Evolutionary conservation across 1,140 invertebrate species (phyloP).

Genomic region (Acromyrmex heyeri): DNA sequence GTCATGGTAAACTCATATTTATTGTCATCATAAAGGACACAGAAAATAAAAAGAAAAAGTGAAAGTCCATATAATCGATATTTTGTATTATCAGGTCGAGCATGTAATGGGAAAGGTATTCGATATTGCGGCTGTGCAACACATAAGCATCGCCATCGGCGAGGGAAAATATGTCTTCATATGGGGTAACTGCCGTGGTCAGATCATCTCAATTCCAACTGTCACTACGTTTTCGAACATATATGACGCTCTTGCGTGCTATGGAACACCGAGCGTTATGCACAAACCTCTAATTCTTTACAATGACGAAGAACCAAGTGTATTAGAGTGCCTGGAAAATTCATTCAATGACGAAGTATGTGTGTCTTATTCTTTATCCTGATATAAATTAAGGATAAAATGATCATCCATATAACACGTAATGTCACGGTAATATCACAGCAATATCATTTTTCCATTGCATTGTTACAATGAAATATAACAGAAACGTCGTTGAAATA

Average conservation of each 20-base stretch:
- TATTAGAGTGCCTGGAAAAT: conserved; percentile 86
- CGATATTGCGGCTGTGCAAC: conserved; percentile 88
- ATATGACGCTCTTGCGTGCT: conserved; percentile 90
- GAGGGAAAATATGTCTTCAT: conserved; percentile 89
- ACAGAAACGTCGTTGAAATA: too few species aligned
- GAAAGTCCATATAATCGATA: conserved; percentile 42
- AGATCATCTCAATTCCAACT: conserved; percentile 86
- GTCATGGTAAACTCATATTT: conserved; percentile 29
- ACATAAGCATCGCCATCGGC: conserved; percentile 89
- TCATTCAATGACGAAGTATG: conserved; percentile 88
- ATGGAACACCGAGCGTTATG: conserved; percentile 89
- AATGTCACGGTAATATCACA: too few species aligned
- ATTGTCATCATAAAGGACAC: conserved; percentile 73
- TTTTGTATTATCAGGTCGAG: conserved; percentile 54
- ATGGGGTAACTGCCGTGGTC: conserved; percentile 90
- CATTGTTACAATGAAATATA: too few species aligned
- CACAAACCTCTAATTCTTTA: conserved; percentile 84
- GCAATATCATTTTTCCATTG: background rate
- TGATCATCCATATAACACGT: too few species aligned
- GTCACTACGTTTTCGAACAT: conserved; percentile 88
- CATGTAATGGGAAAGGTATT: conserved; percentile 87
- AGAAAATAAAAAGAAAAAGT: background rate
- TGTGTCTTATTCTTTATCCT: conserved; percentile 79
- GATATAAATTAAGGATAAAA: too few species aligned
- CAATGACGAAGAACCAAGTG: conserved; percentile 80